Evolutionary conservation across 2,888 invertebrate genomes (phyloP).

Genomic region (Caenorhabditis sulstoni): DNA sequence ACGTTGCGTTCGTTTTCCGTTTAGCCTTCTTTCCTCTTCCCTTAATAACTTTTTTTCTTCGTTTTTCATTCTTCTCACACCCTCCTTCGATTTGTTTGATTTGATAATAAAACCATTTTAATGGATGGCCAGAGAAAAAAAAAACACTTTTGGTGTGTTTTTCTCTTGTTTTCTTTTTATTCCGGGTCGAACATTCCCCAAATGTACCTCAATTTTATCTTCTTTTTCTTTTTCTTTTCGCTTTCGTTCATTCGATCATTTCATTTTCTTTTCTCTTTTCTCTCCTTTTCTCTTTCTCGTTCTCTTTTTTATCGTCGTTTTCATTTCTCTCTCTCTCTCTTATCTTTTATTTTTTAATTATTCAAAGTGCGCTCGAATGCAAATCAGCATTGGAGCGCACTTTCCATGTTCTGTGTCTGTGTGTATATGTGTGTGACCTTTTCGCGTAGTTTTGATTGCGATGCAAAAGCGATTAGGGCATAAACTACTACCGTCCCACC

Average conservation of each 20-base stretch:
- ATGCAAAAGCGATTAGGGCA: slow-evolving; percentile 31
- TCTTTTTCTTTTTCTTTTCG: background rate
- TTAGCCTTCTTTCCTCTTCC: slow-evolving; percentile 12
- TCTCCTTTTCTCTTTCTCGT: background rate
- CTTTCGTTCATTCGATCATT: too few species aligned
- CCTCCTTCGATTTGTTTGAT: slow-evolving; percentile 26
- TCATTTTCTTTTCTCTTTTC: slow-evolving; percentile 2
- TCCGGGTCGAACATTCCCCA: slow-evolving; percentile 36
- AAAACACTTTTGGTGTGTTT: slow-evolving; percentile 30
- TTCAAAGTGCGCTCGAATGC: background rate
- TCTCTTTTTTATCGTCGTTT: background rate
- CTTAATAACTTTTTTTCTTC: slow-evolving; percentile 1
- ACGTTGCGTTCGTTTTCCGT: too few species aligned
- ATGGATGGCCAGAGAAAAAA: too few species aligned
- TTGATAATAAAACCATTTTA: slow-evolving; percentile 45
- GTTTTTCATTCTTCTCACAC: slow-evolving; percentile 5
- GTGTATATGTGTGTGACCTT: slow-evolving; percentile 4
- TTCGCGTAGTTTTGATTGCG: slow-evolving; percentile 19
- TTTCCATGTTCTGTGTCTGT: background rate
- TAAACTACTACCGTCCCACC: slow-evolving; percentile 13
- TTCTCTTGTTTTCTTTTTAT: slow-evolving; percentile 7
- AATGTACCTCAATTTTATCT: slow-evolving; percentile 10
- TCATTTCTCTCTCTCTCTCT: background rate
- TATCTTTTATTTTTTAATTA: slow-evolving; percentile 3
- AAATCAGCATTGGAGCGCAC: background rate